A percentile compares a stretch with the other conserved stretches of the same genome.
These are phyloP conservation scores for Dermochelys coriacea DNA, from an alignment of 2,797 vertebrate genomes.

Conservation along the genomic window DNA sequence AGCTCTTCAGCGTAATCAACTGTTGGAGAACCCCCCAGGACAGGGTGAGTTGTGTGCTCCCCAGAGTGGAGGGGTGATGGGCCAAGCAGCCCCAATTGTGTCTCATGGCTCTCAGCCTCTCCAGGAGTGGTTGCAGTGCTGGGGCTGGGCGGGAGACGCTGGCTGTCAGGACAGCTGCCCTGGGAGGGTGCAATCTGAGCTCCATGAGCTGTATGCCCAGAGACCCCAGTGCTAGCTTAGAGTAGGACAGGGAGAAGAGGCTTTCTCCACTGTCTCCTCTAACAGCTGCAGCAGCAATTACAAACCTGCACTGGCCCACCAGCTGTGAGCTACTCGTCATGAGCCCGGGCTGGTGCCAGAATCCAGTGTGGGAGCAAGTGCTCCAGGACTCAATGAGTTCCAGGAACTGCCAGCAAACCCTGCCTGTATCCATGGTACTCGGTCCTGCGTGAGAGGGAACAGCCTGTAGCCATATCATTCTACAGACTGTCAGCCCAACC, in stretches of 20 bases:
- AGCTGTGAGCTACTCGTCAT: neutral
- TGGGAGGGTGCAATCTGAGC: neutral
- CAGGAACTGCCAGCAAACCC: neutral
- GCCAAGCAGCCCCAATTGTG: neutral
- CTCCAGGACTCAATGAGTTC: neutral
- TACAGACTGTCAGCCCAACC: neutral
- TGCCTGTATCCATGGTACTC: neutral
- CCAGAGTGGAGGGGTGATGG: neutral
- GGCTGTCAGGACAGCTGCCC: neutral
- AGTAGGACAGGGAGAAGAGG: too few relatives aligned
- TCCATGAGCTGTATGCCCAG: too few relatives aligned
- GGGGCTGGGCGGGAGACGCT: neutral
- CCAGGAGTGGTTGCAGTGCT: neutral
- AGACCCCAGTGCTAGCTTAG: too few relatives aligned
- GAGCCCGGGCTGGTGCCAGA: neutral
- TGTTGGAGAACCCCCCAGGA: neutral
- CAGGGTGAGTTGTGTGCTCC: rapidly evolving
- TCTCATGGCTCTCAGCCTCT: neutral
- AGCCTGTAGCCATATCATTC: neutral
- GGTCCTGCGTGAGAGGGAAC: neutral
- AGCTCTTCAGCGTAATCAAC: neutral
- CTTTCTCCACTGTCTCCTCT: neutral
- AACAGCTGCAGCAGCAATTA: neutral
- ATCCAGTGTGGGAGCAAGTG: neutral
- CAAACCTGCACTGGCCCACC: neutral